These are phyloP conservation scores for Tragelaphus imberbis DNA, from an alignment of 2,113 vertebrate species.

Conservation along the genomic window DNA sequence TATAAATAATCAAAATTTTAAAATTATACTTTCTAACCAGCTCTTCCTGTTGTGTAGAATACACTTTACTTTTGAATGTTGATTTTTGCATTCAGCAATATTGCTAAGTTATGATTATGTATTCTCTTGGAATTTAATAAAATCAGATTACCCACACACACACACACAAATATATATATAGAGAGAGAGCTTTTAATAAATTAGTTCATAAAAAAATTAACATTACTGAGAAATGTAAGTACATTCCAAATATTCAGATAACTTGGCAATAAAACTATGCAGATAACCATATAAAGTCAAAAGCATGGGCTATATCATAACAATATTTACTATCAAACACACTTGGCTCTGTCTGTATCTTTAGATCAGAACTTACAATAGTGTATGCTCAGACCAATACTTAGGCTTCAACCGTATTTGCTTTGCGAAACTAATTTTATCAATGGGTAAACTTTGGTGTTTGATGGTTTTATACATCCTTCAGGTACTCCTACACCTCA, in stretches of 20 bases:
- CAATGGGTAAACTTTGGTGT: background rate
- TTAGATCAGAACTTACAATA: background rate
- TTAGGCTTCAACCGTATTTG: background rate
- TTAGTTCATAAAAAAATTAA: background rate
- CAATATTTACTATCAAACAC: background rate
- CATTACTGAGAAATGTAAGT: background rate
- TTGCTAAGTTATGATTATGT: too few species aligned
- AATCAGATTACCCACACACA: too few species aligned
- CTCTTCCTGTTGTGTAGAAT: too few species aligned
- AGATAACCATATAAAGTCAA: background rate
- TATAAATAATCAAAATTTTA: too few species aligned
- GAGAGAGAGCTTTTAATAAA: too few species aligned
- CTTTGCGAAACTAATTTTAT: constrained; percentile 6
- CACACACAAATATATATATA: too few species aligned
- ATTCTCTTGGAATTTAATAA: too few species aligned
- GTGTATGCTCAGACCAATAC: background rate
- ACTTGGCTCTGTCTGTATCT: background rate
- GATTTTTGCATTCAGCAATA: too few species aligned
- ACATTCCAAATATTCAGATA: background rate
- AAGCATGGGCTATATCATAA: background rate
- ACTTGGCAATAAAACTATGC: background rate
- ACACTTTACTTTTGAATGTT: too few species aligned
- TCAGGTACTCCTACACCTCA: background rate
- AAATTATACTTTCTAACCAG: too few species aligned
- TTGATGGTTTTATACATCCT: background rate